Evolutionary conservation across 1,140 invertebrate species (phyloP).

Genomic region (Pachypeltis micranthus): DNA sequence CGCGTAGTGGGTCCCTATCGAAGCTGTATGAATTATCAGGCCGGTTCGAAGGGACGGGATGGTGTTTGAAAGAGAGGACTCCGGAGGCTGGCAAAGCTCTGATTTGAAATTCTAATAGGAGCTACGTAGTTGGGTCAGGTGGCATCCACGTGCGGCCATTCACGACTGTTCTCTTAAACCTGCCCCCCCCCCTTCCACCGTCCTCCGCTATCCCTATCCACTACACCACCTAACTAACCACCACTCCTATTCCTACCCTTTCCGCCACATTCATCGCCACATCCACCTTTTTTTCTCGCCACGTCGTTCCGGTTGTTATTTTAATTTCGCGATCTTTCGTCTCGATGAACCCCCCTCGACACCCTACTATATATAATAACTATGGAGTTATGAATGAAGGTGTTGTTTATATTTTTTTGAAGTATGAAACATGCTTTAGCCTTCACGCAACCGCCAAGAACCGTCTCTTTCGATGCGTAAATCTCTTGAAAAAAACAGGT

Average conservation of each 20-base stretch:
- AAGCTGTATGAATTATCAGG: not conserved
- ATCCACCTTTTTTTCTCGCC: no score
- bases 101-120: slow-evolving; percentile 27
- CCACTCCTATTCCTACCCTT: no score
- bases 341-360: no score
- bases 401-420: no score
- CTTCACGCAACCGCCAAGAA: no score
- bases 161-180: no score
- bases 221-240: no score
- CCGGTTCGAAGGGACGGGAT: not conserved
- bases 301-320: not conserved
- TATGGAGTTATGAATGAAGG: no score
- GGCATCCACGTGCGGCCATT: slow-evolving; percentile 11
- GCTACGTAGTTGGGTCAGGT: not conserved
- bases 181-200: not conserved
- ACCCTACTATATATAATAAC: no score
- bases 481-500: no score
- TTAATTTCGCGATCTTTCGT: not conserved
- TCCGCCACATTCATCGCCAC: not conserved
- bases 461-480: no score
- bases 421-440: no score
- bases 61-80: not conserved
- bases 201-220: not conserved
- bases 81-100: slow-evolving; percentile 10
- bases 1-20: not conserved